Conservation (phyloP, 2,113 vertebrate genomes). For the Orthonyx spaldingii region DNA sequence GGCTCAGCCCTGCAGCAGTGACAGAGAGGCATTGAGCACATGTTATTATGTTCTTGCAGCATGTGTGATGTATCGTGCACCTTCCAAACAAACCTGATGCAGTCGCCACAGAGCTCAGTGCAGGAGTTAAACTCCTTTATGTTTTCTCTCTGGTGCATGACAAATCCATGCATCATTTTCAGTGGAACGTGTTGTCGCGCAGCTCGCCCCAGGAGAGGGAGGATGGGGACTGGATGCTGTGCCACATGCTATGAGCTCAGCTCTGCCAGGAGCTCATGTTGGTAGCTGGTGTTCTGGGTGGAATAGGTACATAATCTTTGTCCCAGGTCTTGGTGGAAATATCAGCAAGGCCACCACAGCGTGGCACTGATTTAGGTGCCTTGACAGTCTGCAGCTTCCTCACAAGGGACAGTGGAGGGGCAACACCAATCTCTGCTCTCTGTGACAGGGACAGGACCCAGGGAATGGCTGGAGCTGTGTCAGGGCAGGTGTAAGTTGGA, state of each 20-base stretch:
- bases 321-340: neutral
- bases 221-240: neutral
- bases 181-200: fast-evolving
- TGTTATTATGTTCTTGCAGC: fast-evolving
- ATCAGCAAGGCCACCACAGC: neutral
- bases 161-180: neutral
- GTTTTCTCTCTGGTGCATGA: neutral
- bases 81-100: neutral
- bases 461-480: neutral
- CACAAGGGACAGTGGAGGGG: neutral
- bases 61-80: neutral
- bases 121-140: neutral
- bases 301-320: neutral
- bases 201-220: neutral
- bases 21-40: neutral
- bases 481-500: neutral
- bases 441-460: neutral
- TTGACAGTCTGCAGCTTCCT: neutral
- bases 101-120: neutral
- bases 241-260: neutral
- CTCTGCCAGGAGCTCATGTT: neutral
- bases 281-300: neutral
- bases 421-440: neutral
- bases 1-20: neutral
- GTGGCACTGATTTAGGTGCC: neutral